Conservation (phyloP, 2,888 invertebrate genomes). For the Lepidochrysops patricia region DNA sequence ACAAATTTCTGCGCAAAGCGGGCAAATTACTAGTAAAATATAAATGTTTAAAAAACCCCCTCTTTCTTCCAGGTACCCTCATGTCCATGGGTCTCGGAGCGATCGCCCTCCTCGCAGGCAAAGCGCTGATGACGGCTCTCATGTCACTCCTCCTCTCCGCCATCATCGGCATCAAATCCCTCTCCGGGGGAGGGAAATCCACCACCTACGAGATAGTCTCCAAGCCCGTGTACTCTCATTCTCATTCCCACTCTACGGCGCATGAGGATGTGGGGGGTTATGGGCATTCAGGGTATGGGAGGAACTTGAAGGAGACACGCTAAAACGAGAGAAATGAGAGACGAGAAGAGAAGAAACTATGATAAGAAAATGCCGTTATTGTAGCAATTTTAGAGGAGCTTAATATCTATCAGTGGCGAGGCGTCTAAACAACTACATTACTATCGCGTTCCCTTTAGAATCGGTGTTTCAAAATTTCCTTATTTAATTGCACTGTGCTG, state of each 20-base stretch:
- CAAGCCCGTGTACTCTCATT: constrained; percentile 84
- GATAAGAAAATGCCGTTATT: background rate
- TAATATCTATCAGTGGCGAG: too few relatives aligned
- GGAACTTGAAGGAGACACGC: constrained; percentile 50
- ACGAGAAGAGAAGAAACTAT: background rate
- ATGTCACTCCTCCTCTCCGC: constrained; percentile 86
- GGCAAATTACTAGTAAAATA: too few relatives aligned
- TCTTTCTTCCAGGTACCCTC: constrained; percentile 72
- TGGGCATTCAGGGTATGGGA: constrained; percentile 71
- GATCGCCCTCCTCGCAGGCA: constrained; percentile 85
- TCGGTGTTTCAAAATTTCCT: too few relatives aligned
- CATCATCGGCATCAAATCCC: constrained; percentile 82
- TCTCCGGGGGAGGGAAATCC: constrained; percentile 80
- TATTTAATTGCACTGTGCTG: too few relatives aligned
- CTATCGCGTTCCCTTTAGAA: too few relatives aligned
- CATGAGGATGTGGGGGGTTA: constrained; percentile 75
- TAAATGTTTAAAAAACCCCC: background rate
- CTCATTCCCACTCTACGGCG: constrained; percentile 74
- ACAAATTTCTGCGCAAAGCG: too few relatives aligned
- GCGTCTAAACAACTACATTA: too few relatives aligned
- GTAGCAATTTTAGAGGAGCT: background rate
- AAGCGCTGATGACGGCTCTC: constrained; percentile 87
- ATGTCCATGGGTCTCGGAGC: constrained; percentile 84
- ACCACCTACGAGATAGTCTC: constrained; percentile 90
- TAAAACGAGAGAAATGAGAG: constrained; percentile 19